These are phyloP conservation scores for Lepidocolaptes lacrymiger DNA, from an alignment of 2,797 vertebrate genomes.

Conservation along the genomic window DNA sequence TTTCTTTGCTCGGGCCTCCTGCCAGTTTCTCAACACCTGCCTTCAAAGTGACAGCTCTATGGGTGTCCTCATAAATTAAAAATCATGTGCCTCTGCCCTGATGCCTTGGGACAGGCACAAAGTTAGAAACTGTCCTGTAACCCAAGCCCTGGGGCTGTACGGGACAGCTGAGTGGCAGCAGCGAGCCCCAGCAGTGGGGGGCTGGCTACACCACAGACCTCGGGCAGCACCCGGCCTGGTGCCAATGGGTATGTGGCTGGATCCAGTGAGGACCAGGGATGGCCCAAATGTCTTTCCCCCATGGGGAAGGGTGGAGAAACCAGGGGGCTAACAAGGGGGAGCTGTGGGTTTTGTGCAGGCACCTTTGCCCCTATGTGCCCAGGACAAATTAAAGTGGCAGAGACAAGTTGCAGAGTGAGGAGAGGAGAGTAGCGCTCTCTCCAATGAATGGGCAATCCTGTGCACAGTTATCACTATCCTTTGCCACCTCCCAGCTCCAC, in stretches of 20 bases:
- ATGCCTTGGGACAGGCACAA: constrained; percentile 83
- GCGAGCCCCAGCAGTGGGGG: constrained; percentile 70
- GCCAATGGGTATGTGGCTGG: not conserved
- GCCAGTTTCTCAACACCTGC: constrained; percentile 94
- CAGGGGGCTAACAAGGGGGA: not conserved
- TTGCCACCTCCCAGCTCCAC: not conserved
- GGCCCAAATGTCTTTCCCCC: not conserved
- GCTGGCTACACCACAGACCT: not conserved
- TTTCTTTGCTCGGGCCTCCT: constrained; percentile 84
- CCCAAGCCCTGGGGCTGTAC: constrained; percentile 80
- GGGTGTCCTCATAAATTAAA: constrained; percentile 95
- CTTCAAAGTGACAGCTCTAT: constrained; percentile 95
- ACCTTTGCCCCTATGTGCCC: rapidly evolving
- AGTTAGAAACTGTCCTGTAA: constrained; percentile 92
- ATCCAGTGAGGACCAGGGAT: not conserved
- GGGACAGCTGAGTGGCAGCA: constrained; percentile 87
- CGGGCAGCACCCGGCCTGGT: not conserved
- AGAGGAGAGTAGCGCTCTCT: not conserved
- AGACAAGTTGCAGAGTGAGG: rapidly evolving
- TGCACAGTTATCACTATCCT: not conserved
- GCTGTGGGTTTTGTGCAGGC: not conserved
- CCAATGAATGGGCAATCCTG: not conserved
- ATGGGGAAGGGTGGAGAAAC: not conserved
- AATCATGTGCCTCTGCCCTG: constrained; percentile 90
- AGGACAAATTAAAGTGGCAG: rapidly evolving